phyloP scores from a whole-genome alignment of 2,797 vertebrate species.

The Characodon lateralis region DNA sequence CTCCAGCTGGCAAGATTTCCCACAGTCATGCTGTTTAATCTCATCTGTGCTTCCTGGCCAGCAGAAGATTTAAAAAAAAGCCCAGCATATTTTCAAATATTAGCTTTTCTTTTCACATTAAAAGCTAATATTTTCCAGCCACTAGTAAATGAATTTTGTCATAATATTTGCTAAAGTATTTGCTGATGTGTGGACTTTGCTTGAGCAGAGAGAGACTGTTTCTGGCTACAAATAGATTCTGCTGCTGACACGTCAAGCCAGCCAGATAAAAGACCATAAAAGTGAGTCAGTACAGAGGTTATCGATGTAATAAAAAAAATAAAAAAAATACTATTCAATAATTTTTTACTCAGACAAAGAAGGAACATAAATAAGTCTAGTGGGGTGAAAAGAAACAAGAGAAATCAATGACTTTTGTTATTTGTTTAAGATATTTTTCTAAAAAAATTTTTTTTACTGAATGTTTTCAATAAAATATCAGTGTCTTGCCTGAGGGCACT shows the following conservation, averaged over 20 bases:
- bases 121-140: slow-evolving; percentile 7
- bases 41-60: slow-evolving; percentile 19
- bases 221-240: slow-evolving; percentile 4
- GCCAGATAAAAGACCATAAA: slow-evolving; percentile 1
- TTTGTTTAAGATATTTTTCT: slow-evolving; percentile 1
- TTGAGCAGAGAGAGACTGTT: background rate
- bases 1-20: slow-evolving; percentile 43
- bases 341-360: background rate
- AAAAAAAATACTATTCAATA: background rate
- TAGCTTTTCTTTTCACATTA: background rate
- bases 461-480: background rate
- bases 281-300: background rate
- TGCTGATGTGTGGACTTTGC: background rate
- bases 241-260: background rate
- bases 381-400: background rate
- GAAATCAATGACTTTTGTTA: background rate
- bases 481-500: background rate
- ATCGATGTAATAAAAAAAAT: slow-evolving; percentile 8
- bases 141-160: background rate
- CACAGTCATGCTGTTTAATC: slow-evolving; percentile 37
- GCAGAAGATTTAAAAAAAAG: background rate
- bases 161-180: background rate
- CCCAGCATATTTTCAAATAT: background rate
- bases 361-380: background rate
- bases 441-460: background rate